Evolutionary conservation across 2,888 invertebrate genomes (phyloP).

Genomic region (Erebia epiphron): DNA sequence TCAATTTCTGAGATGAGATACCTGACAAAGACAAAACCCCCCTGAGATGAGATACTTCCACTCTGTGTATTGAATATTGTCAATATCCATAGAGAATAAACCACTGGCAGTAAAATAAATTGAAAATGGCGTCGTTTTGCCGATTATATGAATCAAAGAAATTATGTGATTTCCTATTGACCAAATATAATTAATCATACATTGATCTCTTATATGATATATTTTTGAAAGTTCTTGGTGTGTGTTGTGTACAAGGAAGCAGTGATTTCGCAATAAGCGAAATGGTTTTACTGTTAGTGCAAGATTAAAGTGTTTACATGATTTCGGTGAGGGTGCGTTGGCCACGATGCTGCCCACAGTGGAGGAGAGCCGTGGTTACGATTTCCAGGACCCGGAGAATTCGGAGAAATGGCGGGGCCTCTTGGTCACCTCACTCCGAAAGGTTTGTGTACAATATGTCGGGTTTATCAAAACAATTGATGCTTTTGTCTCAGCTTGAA

Average conservation of each 20-base stretch:
- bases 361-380: slow-evolving; percentile 85
- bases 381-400: slow-evolving; percentile 95
- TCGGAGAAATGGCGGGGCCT: slow-evolving; percentile 96
- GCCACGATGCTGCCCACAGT: slow-evolving; percentile 79
- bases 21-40: too few species aligned
- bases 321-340: slow-evolving; percentile 64
- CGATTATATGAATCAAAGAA: slow-evolving; percentile 67
- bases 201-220: slow-evolving; percentile 41
- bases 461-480: slow-evolving; percentile 39
- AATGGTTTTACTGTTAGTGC: slow-evolving; percentile 58
- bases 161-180: slow-evolving; percentile 49
- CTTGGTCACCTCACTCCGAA: slow-evolving; percentile 92
- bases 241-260: slow-evolving; percentile 46
- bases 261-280: slow-evolving; percentile 54
- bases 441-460: slow-evolving; percentile 84
- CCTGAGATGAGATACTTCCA: too few species aligned
- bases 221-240: slow-evolving; percentile 47
- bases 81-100: too few species aligned
- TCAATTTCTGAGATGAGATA: too few species aligned
- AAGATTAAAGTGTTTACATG: slow-evolving; percentile 75
- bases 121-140: slow-evolving; percentile 81
- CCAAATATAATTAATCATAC: slow-evolving; percentile 37
- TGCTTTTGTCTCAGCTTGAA: slow-evolving; percentile 3
- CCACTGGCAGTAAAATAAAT: slow-evolving; percentile 52
- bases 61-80: too few species aligned